Conservation (phyloP, 2,888 invertebrate species). For the Oscheius sp. region DNA sequence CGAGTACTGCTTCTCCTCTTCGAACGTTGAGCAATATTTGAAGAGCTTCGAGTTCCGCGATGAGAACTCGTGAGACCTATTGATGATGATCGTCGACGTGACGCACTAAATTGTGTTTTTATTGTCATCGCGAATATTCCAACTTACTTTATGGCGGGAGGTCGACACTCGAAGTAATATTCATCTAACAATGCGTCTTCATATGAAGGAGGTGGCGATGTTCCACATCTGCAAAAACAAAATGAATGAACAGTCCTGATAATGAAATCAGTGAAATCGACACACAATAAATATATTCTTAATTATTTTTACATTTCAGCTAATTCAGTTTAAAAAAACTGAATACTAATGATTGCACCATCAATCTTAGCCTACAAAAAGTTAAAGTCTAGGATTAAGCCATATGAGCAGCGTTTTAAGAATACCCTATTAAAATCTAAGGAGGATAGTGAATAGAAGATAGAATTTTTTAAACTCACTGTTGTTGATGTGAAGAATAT, state of each 20-base stretch:
- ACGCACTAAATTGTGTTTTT: slow-evolving; percentile 10
- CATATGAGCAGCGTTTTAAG: no score
- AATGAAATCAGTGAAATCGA: not conserved
- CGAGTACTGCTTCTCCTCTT: slow-evolving; percentile 13
- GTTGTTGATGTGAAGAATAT: slow-evolving; percentile 41
- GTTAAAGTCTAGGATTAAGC: no score
- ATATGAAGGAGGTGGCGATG: slow-evolving; percentile 69
- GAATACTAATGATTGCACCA: no score
- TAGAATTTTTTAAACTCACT: no score
- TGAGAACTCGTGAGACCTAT: not conserved
- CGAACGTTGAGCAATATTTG: slow-evolving; percentile 1
- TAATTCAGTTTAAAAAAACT: no score
- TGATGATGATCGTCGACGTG: not conserved
- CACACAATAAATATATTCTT: no score
- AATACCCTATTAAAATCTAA: no score
- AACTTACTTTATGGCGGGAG: slow-evolving; percentile 31
- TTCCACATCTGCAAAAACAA: slow-evolving; percentile 64
- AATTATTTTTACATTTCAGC: no score
- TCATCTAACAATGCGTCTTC: slow-evolving; percentile 69
- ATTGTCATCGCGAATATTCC: not conserved
- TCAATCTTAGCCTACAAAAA: no score
- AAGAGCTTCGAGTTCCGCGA: not conserved
- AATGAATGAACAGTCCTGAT: not conserved
- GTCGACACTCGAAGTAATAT: slow-evolving; percentile 65
- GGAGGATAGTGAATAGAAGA: no score